Evolutionary conservation across 1,140 invertebrate genomes (phyloP), one percentile per base, ranked within the genome.

Genomic region (Matsumurasca onukii): DNA sequence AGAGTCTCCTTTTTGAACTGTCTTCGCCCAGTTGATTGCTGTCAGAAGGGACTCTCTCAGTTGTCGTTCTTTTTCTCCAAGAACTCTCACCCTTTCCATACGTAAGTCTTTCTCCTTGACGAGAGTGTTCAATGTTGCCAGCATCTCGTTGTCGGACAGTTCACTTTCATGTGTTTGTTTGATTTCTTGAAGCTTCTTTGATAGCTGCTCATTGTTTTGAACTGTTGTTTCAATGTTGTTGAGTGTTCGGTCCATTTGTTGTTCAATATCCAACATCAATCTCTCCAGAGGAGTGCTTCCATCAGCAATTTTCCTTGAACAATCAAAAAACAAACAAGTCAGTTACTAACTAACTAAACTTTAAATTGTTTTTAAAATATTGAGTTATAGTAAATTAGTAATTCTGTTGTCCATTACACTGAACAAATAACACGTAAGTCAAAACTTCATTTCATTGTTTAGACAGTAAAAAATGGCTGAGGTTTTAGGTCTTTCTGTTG

Each of bases 221-320:
- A 29, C 24, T 9, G 55, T 59, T 59, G 22, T 59, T 29, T 59
- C 55, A 22, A 59, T 27, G 30, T 27, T 59, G 15, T 5, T 59
- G 55, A 59, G 55, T 25, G 55, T 59, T 5, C 30, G 24, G 5
- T 59, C 55, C 55, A 59, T 59, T 59, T 59, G 25, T 29, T 27
- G 15, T n/a, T 59, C 22, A 9, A 59, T 97, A 80, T 98, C 98
- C 0, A 96, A 95, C 95, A 98, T 98, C 0, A 95, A 90, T 66
- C 95, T 83, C 2, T 13, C 15, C 25, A 59, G 24, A 3, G 55
- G 24, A 97, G 87, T 9, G 5, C 34, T 17, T 39, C 34, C 17
- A 5, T 39, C 34, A 39, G 5, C 34, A 9, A 17, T 39, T 39
- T 9, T 17, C 34, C n/a, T n/a, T n/a, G n/a, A n/a, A n/a, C n/a